phyloP scores from a whole-genome alignment of 1,140 invertebrate species.

The Hypsibius dujardini region DNA sequence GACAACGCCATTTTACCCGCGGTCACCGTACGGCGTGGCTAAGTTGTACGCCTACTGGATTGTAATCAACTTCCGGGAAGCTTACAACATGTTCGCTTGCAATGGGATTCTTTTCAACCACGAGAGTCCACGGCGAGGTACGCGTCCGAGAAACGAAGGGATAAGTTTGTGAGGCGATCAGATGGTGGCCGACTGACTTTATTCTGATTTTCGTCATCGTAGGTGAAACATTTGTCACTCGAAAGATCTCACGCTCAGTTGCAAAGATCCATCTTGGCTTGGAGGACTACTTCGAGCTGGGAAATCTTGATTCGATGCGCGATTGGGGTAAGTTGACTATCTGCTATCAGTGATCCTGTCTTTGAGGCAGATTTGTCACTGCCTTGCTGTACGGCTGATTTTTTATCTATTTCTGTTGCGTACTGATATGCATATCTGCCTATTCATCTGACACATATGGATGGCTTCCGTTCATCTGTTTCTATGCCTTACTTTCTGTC shows the following conservation, averaged over 20 bases:
- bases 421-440: too few relatives aligned
- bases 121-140: conserved; percentile 82
- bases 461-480: too few relatives aligned
- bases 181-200: too few relatives aligned
- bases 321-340: conserved; percentile 61
- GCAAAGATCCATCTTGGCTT: conserved; percentile 82
- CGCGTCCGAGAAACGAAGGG: conserved; percentile 17
- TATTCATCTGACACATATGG: too few relatives aligned
- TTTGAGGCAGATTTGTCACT: too few relatives aligned
- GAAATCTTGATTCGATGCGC: conserved; percentile 82
- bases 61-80: conserved; percentile 90
- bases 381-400: too few relatives aligned
- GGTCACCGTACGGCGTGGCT: conserved; percentile 97
- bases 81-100: conserved; percentile 91
- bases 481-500: too few relatives aligned
- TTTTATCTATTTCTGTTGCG: too few relatives aligned
- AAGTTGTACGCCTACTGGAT: conserved; percentile 99
- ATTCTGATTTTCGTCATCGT: neutral
- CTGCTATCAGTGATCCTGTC: too few relatives aligned
- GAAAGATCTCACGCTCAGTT: conserved; percentile 91
- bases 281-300: conserved; percentile 69
- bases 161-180: neutral
- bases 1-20: conserved; percentile 93
- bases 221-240: conserved; percentile 90
- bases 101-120: conserved; percentile 99